Evolutionary conservation across 2,113 vertebrate species (phyloP).

Genomic region (Laterallus jamaicensis): DNA sequence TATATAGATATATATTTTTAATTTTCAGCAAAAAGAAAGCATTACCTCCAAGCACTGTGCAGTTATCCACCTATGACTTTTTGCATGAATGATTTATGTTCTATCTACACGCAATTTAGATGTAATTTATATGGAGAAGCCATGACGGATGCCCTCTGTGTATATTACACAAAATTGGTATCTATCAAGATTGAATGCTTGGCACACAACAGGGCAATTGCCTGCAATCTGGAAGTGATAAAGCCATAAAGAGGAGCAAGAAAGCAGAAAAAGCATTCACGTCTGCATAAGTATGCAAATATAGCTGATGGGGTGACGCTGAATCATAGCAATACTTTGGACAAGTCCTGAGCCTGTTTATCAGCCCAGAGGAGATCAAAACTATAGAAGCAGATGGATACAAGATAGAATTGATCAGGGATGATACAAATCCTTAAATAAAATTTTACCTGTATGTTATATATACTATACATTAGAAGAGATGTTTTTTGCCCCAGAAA

Average conservation of each 20-base stretch:
- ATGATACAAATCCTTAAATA: not conserved
- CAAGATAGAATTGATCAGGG: not conserved
- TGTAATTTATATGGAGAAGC: slow-evolving; percentile 25
- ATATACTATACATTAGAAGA: not conserved
- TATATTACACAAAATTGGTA: slow-evolving; percentile 16
- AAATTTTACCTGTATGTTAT: not conserved
- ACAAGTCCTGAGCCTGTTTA: not conserved
- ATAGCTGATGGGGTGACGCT: not conserved
- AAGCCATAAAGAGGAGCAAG: not conserved
- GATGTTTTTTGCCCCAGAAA: not conserved
- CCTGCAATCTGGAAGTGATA: not conserved
- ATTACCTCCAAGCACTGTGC: rapidly evolving
- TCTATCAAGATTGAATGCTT: not conserved
- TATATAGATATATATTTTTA: not conserved
- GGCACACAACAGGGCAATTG: not conserved
- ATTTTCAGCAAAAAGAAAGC: not conserved
- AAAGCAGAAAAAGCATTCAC: not conserved
- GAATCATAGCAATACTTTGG: not conserved
- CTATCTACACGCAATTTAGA: not conserved
- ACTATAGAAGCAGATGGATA: not conserved
- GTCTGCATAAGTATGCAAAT: not conserved
- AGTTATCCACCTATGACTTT: not conserved
- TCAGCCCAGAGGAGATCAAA: not conserved
- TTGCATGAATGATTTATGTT: slow-evolving; percentile 19
- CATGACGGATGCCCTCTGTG: not conserved